Conservation (phyloP, 2,888 invertebrate genomes). For the Synanthedon andrenaeformis region DNA sequence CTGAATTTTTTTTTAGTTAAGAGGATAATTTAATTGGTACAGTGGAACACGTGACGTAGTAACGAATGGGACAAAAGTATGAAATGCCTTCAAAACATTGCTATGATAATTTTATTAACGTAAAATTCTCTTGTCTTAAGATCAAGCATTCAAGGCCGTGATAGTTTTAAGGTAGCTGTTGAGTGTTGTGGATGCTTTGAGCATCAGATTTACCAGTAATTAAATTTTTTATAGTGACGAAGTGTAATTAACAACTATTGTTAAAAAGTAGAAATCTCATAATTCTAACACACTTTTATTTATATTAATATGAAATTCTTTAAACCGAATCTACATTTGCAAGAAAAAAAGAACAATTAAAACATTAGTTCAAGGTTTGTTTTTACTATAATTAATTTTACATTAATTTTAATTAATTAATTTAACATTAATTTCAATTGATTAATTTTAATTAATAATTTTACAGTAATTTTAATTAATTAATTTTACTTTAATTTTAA, state of each 20-base stretch:
- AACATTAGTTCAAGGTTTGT: too few species aligned
- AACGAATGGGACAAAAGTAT: not conserved
- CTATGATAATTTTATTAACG: constrained; percentile 11
- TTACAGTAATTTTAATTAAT: too few species aligned
- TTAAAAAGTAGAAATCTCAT: too few species aligned
- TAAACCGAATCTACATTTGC: too few species aligned
- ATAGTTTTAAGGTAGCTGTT: constrained; percentile 43
- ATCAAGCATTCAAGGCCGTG: constrained; percentile 53
- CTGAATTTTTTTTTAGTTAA: too few species aligned
- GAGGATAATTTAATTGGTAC: not conserved
- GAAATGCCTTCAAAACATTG: constrained; percentile 19
- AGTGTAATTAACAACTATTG: too few species aligned
- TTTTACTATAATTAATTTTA: too few species aligned
- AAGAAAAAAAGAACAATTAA: too few species aligned
- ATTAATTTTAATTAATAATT: not conserved
- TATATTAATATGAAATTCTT: not conserved
- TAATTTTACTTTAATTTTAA: too few species aligned
- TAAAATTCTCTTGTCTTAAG: constrained; percentile 20
- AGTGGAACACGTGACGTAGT: not conserved
- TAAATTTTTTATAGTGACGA: too few species aligned
- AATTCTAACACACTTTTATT: too few species aligned
- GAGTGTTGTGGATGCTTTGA: constrained; percentile 31
- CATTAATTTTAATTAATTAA: too few species aligned
- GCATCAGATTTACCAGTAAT: constrained; percentile 27
- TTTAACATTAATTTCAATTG: not conserved